Evolutionary conservation across 2,113 vertebrate genomes (phyloP).

Genomic region (Ammodytes marinus): DNA sequence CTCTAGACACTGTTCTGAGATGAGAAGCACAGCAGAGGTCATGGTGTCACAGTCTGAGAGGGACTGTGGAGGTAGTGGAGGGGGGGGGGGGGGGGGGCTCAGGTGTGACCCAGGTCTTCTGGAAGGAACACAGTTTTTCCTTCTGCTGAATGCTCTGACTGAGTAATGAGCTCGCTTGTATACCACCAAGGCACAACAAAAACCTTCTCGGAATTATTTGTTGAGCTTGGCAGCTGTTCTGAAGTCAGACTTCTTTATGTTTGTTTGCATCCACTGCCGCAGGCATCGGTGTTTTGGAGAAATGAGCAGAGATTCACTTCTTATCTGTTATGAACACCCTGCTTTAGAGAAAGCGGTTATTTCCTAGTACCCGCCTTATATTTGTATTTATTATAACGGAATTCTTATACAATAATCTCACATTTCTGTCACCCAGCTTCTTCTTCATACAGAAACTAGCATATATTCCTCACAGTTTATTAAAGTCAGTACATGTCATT

Average conservation of each 20-base stretch:
- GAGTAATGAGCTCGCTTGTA: conserved; percentile 45
- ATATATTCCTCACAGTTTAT: neutral
- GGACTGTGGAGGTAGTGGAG: conserved; percentile 10
- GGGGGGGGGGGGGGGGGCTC: conserved; percentile 17
- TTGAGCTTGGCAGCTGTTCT: conserved; percentile 23
- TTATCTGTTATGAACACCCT: conserved; percentile 1
- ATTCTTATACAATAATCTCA: neutral
- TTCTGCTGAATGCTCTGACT: conserved; percentile 39
- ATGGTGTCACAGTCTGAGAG: conserved; percentile 44
- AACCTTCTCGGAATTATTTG: conserved; percentile 29
- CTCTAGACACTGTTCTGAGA: conserved; percentile 31
- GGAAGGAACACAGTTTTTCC: conserved; percentile 38
- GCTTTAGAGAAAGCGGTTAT: neutral
- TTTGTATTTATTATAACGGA: neutral
- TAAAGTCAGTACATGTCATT: too few relatives aligned
- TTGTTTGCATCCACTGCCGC: conserved; percentile 7
- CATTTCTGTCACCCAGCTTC: neutral
- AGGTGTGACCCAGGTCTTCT: conserved; percentile 49
- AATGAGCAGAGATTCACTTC: neutral
- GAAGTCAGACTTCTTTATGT: neutral
- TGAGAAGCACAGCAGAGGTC: conserved; percentile 52
- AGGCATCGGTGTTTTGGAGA: neutral
- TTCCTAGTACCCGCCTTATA: neutral
- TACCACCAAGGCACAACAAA: conserved; percentile 13
- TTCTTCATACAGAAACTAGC: neutral